These are phyloP conservation scores for Archaeoteleia sp. DNA, from an alignment of 2,888 invertebrate species.

Conservation along the genomic window DNA sequence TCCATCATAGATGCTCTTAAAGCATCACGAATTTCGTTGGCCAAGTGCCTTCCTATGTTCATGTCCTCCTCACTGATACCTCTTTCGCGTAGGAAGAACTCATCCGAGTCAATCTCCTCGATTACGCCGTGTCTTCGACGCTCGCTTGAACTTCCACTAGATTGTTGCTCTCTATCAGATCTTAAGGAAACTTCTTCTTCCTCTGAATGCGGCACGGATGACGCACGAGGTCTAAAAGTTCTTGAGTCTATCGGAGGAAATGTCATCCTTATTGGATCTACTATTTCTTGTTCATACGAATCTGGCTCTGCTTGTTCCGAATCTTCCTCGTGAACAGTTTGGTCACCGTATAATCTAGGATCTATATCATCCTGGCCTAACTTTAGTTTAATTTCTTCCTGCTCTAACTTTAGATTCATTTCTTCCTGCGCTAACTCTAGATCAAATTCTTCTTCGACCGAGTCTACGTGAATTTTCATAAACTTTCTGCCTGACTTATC, in stretches of 20 bases:
- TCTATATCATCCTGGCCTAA: slow-evolving; percentile 55
- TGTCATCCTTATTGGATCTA: slow-evolving; percentile 35
- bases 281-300: slow-evolving; percentile 42
- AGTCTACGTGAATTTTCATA: slow-evolving; percentile 15
- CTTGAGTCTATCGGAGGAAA: slow-evolving; percentile 64
- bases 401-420: slow-evolving; percentile 25
- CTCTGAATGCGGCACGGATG: slow-evolving; percentile 52
- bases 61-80: slow-evolving; percentile 90
- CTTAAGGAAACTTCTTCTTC: slow-evolving; percentile 63
- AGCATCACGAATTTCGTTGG: slow-evolving; percentile 87
- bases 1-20: slow-evolving; percentile 81
- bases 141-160: slow-evolving; percentile 79
- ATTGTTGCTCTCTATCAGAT: slow-evolving; percentile 77
- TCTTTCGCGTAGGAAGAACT: slow-evolving; percentile 89
- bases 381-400: slow-evolving; percentile 35
- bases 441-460: slow-evolving; percentile 24
- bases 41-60: slow-evolving; percentile 85
- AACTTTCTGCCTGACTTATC: no score
- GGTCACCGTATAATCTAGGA: slow-evolving; percentile 62
- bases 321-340: slow-evolving; percentile 51
- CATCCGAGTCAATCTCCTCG: slow-evolving; percentile 91
- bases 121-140: slow-evolving; percentile 80
- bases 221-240: slow-evolving; percentile 55
- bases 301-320: slow-evolving; percentile 48
- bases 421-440: slow-evolving; percentile 29